phyloP scores from a whole-genome alignment of 2,888 invertebrate species.

The Cantharis rufa region DNA sequence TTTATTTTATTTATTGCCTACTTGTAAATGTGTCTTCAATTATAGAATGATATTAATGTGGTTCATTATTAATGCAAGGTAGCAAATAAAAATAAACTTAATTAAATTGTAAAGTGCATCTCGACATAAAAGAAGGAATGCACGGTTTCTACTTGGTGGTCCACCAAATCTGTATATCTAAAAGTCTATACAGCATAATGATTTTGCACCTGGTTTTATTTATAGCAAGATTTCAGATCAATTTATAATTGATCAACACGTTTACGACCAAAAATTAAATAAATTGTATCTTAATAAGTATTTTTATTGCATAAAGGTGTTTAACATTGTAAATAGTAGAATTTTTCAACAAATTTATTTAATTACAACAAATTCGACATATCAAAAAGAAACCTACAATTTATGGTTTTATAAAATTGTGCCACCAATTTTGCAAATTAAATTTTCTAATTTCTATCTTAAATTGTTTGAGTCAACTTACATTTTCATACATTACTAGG shows the following conservation, averaged over 20 bases:
- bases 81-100: neutral
- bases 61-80: neutral
- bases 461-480: conserved; percentile 11
- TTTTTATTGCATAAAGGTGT: conserved; percentile 25
- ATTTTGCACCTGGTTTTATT: neutral
- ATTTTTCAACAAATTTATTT: conserved; percentile 17
- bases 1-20: neutral
- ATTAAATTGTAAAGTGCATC: neutral
- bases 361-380: conserved; percentile 14
- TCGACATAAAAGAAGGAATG: neutral
- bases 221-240: neutral
- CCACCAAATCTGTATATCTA: neutral
- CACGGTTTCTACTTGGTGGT: neutral
- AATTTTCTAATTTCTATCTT: neutral
- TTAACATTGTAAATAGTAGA: conserved; percentile 23
- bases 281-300: neutral
- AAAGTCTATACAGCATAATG: neutral
- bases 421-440: neutral
- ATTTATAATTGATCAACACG: neutral
- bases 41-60: neutral
- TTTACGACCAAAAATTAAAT: neutral
- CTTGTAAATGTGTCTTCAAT: neutral
- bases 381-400: neutral
- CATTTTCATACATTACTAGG: conserved; percentile 18
- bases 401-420: neutral